Evolutionary conservation across 2,888 invertebrate genomes (phyloP), one percentile per base, ranked within the genome.

Genomic region (Brachycybe producta): DNA sequence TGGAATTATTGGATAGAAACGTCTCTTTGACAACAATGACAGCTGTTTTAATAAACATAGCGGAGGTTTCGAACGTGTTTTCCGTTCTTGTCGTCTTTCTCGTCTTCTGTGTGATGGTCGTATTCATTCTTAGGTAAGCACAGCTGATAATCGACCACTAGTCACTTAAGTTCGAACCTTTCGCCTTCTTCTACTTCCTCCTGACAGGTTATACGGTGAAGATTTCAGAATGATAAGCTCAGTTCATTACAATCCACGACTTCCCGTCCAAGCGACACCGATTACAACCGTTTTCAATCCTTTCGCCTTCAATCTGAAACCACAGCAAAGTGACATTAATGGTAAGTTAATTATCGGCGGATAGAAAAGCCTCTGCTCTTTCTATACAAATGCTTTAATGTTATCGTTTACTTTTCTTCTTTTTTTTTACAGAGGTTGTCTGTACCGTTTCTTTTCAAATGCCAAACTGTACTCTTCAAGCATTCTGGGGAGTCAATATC

Each of bases 41-140:
- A 2, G 38, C 47, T 15, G 38, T 32, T 23, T 15, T 45, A 24
- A 34, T 32, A 19, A 32, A 30, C 2, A 30, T 47, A 8, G 47
- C 27, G 13, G 47, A 47, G 30, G 47, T 38, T 38, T 47, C 47
- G 11, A 47, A 47, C 38, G 47, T 47, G 2, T 47, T 47, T 17
- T 47, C 47, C n/a, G 38, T 47, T 17, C n/a, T 47, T 26, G 38
- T 26, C 26, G 47, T 47, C 7, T 47, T 47, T 38, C 27, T 24
- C 2, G 47, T 47, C 15, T 47, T 47, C 38, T 47, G 35, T 38
- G 38, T 27, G 2, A 47, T 47, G 47, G 47, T 47, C 15, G 47
- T 47, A 4, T 47, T 47, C 27, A 47, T 47, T 47, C 26, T 47
- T 24, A 47, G 47, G 47, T 23, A 38, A 26, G 38, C 38, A 19